These are phyloP conservation scores for Caradrina kadenii DNA, from an alignment of 2,888 invertebrate species.

Conservation along the genomic window DNA sequence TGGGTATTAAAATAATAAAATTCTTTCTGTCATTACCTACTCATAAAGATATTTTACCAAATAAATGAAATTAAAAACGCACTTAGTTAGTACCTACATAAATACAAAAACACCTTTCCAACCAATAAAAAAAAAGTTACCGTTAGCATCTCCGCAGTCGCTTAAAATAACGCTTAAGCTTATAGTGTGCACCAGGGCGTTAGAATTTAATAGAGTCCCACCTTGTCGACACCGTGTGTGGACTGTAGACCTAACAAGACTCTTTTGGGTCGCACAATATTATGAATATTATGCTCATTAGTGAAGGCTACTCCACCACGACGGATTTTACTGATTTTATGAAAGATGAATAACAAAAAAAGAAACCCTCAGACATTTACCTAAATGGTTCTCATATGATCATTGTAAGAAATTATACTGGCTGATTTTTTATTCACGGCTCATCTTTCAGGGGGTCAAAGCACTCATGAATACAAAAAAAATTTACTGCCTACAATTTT, in stretches of 20 bases:
- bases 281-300: constrained; percentile 89
- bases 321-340: constrained; percentile 12
- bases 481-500: too few relatives aligned
- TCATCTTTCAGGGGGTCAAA: too few relatives aligned
- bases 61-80: too few relatives aligned
- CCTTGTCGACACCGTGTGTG: constrained; percentile 82
- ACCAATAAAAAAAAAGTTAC: not conserved
- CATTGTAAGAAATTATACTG: not conserved
- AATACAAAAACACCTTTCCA: not conserved
- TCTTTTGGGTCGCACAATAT: constrained; percentile 85
- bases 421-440: too few relatives aligned
- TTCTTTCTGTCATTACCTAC: too few relatives aligned
- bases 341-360: constrained; percentile 26
- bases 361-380: not conserved
- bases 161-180: constrained; percentile 47
- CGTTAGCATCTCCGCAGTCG: not conserved
- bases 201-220: constrained; percentile 88
- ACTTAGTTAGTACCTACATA: too few relatives aligned
- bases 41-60: not conserved
- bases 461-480: too few relatives aligned
- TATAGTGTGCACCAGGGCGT: constrained; percentile 73
- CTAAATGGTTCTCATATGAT: not conserved
- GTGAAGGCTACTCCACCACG: constrained; percentile 79
- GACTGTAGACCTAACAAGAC: constrained; percentile 86
- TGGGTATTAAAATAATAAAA: too few relatives aligned